Conservation (phyloP, 2,888 invertebrate genomes). For the Iselma pallidipennis region DNA sequence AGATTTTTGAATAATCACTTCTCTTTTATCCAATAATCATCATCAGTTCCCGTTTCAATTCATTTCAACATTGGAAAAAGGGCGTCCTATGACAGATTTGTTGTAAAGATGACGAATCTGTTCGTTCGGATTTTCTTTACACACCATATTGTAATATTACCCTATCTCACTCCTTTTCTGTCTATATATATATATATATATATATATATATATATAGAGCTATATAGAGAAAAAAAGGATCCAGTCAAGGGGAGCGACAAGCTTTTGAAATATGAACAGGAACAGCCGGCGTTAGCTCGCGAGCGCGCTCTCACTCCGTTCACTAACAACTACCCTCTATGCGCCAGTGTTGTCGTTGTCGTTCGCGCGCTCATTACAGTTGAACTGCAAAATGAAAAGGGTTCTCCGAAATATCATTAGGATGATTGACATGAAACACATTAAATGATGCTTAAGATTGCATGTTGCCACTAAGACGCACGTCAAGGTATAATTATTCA, state of each 20-base stretch:
- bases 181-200: background rate
- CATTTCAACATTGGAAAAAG: background rate
- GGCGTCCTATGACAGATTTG: background rate
- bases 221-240: slow-evolving; percentile 19
- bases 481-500: slow-evolving; percentile 53
- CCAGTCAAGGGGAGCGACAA: slow-evolving; percentile 27
- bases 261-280: slow-evolving; percentile 37
- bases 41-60: background rate
- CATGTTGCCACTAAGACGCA: slow-evolving; percentile 48
- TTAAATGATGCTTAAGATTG: slow-evolving; percentile 55
- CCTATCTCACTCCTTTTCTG: background rate
- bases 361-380: slow-evolving; percentile 42
- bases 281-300: slow-evolving; percentile 35
- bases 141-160: background rate
- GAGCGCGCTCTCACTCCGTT: background rate
- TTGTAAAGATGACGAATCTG: slow-evolving; percentile 3
- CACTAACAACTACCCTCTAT: too few species aligned
- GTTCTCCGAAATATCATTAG: slow-evolving; percentile 54
- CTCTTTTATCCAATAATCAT: background rate
- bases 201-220: background rate
- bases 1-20: background rate
- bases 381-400: slow-evolving; percentile 49
- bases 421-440: slow-evolving; percentile 56
- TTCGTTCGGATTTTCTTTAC: background rate
- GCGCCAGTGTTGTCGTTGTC: slow-evolving; percentile 25